Base-by-base conservation (phyloP, 2,797 vertebrate species). In the Dipus sagitta region DNA sequence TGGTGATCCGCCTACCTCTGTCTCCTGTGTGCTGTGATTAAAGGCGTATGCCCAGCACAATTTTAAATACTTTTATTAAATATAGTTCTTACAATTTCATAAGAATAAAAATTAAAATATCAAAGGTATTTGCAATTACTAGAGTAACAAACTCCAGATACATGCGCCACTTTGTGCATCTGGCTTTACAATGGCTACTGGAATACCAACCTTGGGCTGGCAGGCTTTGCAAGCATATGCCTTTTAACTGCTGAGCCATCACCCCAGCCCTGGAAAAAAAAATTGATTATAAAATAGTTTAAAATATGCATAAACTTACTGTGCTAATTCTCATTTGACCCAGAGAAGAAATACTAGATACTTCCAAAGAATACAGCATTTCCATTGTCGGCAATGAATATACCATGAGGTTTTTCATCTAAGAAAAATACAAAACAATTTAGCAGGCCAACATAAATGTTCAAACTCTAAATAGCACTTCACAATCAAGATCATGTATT, bases 341-440 rank as follows among this genome's bases (percentile, higher is more conserved):
- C 38, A 99, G 98, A 79, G 98, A 98, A 90, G 99, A 99, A 94
- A 99, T 92, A 1, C 95, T 83, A 87, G 99, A 99, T 24, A 99
- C 98, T 96, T 99, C 98, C 91, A 99, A 97, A 67, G 99, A 99
- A 96, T 99, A 99, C 13, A 99, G 98, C 34, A 97, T 97, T 13
- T 98, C 98, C 99, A 99, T 99, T 0, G 98, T 94, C 11, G 99
- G 99, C 93, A 99, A 96, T 11, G 98, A 98, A 97, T 99, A 99
- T 79, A 99, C 99, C 96, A 98, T 95, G 0, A 99, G 98, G 68
- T 97, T 99, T 97, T 98, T 99, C 97, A 98, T 98, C 99, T 99
- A 85, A 15, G 20, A 90, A 88, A 5, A 47, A 92, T 2, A 76
- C 91, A 2, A 42, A 24, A 13, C 47, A 92, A 94, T 87, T 5